These are phyloP conservation scores for Ophion ellenae DNA, from an alignment of 2,888 invertebrate species.

Conservation along the genomic window DNA sequence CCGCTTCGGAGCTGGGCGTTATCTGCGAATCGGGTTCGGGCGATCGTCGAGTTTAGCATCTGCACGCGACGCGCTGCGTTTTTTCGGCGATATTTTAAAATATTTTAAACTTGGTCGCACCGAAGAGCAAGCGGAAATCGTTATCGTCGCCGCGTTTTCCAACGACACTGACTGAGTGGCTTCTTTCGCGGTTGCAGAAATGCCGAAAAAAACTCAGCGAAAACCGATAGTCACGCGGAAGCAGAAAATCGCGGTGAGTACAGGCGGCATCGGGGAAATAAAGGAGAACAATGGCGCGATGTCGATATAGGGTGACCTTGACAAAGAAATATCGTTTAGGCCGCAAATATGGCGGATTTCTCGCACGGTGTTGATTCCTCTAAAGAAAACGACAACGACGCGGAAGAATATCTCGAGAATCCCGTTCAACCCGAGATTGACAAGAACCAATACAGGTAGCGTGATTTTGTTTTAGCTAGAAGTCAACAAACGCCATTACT, in stretches of 20 bases:
- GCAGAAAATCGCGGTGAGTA: slow-evolving; percentile 31
- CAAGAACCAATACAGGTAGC: slow-evolving; percentile 90
- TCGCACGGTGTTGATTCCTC: background rate
- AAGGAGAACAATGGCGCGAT: background rate
- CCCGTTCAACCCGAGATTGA: slow-evolving; percentile 91
- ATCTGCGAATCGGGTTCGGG: background rate
- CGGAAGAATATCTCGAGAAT: slow-evolving; percentile 79
- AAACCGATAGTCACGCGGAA: slow-evolving; percentile 30
- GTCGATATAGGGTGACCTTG: background rate
- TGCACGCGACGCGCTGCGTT: background rate
- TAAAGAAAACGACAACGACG: background rate
- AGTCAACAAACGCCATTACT: no score
- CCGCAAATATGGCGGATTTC: background rate
- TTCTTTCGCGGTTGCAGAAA: slow-evolving; percentile 1
- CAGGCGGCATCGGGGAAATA: background rate
- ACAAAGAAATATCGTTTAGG: slow-evolving; percentile 6
- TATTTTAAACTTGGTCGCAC: background rate
- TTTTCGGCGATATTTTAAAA: background rate
- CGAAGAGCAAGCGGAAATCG: background rate
- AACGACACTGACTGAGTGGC: background rate
- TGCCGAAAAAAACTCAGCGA: slow-evolving; percentile 27
- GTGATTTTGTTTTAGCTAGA: background rate
- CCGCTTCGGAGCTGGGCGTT: background rate
- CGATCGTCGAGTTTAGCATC: background rate
- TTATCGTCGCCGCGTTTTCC: background rate